A percentile compares a stretch with the other conserved stretches of the same genome.
These are phyloP conservation scores for Phoenicopterus ruber DNA, from an alignment of 2,113 vertebrate genomes.

Conservation along the genomic window DNA sequence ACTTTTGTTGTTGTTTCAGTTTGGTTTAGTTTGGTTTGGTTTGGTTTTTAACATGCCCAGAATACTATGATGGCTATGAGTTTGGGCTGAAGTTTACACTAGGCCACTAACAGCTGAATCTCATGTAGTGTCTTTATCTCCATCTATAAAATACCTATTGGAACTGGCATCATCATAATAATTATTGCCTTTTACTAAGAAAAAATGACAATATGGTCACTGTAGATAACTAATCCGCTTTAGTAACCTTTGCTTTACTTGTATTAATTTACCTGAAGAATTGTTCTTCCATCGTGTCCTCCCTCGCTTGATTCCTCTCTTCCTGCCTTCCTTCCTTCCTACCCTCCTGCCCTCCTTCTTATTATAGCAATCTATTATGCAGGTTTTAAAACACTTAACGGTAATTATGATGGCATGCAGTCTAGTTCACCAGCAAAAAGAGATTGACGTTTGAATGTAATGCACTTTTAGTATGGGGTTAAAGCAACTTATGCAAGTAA, in stretches of 20 bases:
- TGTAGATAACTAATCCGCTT: not conserved
- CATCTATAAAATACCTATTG: not conserved
- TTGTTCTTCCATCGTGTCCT: not conserved
- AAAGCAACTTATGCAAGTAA: not conserved
- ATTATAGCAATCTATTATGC: not conserved
- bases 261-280: not conserved
- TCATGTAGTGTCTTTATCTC: not conserved
- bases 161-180: not conserved
- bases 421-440: not conserved
- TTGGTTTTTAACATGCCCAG: not conserved
- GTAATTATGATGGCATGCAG: not conserved
- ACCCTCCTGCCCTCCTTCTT: not conserved
- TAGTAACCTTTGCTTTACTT: not conserved
- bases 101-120: not conserved
- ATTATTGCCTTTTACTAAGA: not conserved
- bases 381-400: not conserved
- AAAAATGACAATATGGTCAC: not conserved
- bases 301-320: not conserved
- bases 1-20: not conserved
- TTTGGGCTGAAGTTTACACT: not conserved
- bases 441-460: not conserved
- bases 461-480: not conserved
- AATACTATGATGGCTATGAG: not conserved
- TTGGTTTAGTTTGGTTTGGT: not conserved
- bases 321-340: not conserved